Evolutionary conservation across 2,113 vertebrate species (phyloP), one percentile per base, ranked within the genome.

Genomic region (Arenaria interpres): DNA sequence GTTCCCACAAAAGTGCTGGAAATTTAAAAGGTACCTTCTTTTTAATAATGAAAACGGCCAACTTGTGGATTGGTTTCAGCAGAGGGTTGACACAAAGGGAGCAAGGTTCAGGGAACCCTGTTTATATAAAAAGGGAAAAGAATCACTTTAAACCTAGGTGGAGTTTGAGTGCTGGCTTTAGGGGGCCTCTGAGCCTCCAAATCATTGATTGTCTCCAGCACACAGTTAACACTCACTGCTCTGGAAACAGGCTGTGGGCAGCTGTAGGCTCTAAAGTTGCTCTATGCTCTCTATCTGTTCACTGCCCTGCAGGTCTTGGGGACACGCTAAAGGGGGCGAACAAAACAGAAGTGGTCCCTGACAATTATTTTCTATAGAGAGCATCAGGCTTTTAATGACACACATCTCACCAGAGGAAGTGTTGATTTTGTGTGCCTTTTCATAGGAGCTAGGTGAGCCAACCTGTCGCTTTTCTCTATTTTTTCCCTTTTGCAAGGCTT

Each of bases 291-390:
- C 32, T 66, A 4, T 30, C 69, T 73, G 9, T 33, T 89, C 43
- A 9, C 53, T 79, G 35, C 37, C 37, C 63, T 63, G 41, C 17
- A 43, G 48, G 45, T 64, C 50, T 46, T 53, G 51, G 33, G 20
- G 32, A 56, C 22, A 30, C 0, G 0, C 15, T 64, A 41, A 59
- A 41, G 18, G 8, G 6, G 12, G 20, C 6, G 9, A 73, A 45
- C 35, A 86, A 81, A 80, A 27, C 10, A 64, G 32, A 96, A 87
- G 13, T 32, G 35, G n/a, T 27, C 37, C 19, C 53, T 79, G 48
- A 35, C n/a, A 57, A 37, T 48, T 51, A 48, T 71, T 56, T 79
- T 79, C 43, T 35, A 35, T 5, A 28, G n/a, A 46, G 9, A 75
- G 4, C 14, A 73, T 35, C 30, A 79, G 10, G 48, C 35, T 64